Evolutionary conservation across 1,140 invertebrate species (phyloP), one percentile per base, ranked within the genome.

Genomic region (Papilio xuthus): DNA sequence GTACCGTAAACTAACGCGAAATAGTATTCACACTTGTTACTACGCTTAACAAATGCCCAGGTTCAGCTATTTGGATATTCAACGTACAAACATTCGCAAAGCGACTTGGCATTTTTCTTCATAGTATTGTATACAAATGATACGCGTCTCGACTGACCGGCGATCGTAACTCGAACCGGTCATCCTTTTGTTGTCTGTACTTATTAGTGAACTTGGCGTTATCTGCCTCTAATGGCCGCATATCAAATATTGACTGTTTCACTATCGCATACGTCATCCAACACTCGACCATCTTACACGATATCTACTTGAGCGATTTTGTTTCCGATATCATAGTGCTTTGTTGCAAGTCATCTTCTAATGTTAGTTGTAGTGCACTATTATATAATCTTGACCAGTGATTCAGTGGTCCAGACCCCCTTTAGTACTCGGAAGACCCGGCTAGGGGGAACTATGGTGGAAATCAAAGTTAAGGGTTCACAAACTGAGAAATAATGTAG

Each of bases 211-310:
- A 89, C 89, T 89, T 86, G 87, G 81, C 79, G 83, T 90, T 90
- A 91, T 90, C 88, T 79, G 75, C 80, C 78, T 83, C 88, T 90
- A 89, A 91, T 91, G 87, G 87, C 81, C 83, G 82, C 82, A 82
- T 89, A 92, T 90, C 88, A 92, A 92, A 92, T 92, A 92, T 92
- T 90, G 89, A 92, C 88, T 87, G 85, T 85, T 87, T 85, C 82
- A 83, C 84, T 90, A 88, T 90, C 87, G 85, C 44, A 77, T 89
- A 90, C 90, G 89, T 90, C 88, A 92, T 84, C 76, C 82, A 84
- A 85, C 83, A 80, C 53, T 84, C 81, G 78, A 70, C 70, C 47
- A 26, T 70, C 56, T 63, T 28, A 50, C 41, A 18, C 23, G 53
- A 18, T 70, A 70, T 70, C 37, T 10, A 70, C 69, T 70, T 70